Evolutionary conservation across 2,113 vertebrate genomes (phyloP).

Genomic region (Boulengerochromis microlepis): DNA sequence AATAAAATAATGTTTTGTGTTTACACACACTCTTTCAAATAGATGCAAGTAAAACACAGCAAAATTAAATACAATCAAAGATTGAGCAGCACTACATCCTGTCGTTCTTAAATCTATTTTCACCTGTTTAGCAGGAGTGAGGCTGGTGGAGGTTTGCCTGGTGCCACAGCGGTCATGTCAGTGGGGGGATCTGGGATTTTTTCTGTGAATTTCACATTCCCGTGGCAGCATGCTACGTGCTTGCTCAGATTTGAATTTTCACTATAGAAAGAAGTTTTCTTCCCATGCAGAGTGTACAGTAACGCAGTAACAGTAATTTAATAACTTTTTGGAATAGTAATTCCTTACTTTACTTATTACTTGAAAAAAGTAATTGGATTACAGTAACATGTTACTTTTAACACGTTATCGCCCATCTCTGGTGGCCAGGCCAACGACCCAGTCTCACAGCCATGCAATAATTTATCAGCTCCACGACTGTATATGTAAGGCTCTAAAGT

Average conservation of each 20-base stretch:
- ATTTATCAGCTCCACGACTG: not conserved
- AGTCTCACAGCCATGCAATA: not conserved
- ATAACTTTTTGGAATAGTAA: not conserved
- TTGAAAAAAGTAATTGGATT: not conserved
- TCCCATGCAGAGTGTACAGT: not conserved
- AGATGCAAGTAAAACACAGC: not conserved
- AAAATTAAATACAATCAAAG: not conserved
- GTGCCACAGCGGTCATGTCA: not conserved
- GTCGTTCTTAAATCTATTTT: not conserved
- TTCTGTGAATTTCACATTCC: not conserved
- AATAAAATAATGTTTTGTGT: not conserved
- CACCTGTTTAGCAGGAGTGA: not conserved
- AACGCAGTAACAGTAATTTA: not conserved
- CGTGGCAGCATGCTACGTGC: accelerated
- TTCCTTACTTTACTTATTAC: too few relatives aligned
- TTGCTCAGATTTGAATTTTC: not conserved
- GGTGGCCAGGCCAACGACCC: not conserved
- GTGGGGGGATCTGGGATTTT: not conserved
- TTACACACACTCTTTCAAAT: not conserved
- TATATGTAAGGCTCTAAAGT: not conserved
- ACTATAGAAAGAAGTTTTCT: not conserved
- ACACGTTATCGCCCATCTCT: not conserved
- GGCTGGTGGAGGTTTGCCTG: not conserved
- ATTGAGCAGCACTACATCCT: not conserved
- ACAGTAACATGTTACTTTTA: not conserved